Percentiles rank a stretch among this genome's conserved stretches.
Conservation (phyloP, 2,797 vertebrate species). For the Gobionotothen gibberifrons region DNA sequence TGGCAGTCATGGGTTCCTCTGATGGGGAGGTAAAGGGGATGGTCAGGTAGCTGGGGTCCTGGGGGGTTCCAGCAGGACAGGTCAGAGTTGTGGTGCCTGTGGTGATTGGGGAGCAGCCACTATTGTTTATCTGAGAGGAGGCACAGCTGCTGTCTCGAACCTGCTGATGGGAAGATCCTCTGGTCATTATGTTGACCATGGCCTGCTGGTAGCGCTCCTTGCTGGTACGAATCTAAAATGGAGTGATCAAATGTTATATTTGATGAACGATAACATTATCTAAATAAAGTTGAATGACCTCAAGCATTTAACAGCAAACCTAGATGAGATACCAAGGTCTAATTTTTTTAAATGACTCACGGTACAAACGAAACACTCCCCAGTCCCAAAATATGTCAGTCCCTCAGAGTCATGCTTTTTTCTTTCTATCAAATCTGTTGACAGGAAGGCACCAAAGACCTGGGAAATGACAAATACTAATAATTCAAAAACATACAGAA, state of each 20-base stretch:
- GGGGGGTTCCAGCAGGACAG: slow-evolving; percentile 60
- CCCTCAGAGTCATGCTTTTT: slow-evolving; percentile 72
- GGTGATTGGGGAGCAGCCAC: slow-evolving; percentile 23
- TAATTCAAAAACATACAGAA: not conserved
- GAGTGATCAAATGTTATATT: slow-evolving; percentile 11
- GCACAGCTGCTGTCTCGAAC: slow-evolving; percentile 7
- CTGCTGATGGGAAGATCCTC: slow-evolving; percentile 57
- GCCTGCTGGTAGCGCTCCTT: slow-evolving; percentile 88
- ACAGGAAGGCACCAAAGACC: slow-evolving; percentile 90
- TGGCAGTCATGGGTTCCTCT: slow-evolving; percentile 48
- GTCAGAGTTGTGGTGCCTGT: slow-evolving; percentile 23
- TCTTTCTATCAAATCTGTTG: slow-evolving; percentile 86
- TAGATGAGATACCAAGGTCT: not conserved
- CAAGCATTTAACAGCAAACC: not conserved
- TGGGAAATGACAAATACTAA: slow-evolving; percentile 55
- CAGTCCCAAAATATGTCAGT: slow-evolving; percentile 86
- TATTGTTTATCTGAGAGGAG: slow-evolving; percentile 58
- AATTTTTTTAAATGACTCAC: slow-evolving; percentile 70
- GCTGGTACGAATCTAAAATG: slow-evolving; percentile 84
- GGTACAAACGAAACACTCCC: slow-evolving; percentile 91
- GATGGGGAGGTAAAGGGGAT: slow-evolving; percentile 61
- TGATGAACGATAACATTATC: not conserved
- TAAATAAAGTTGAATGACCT: not conserved
- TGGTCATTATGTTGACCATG: slow-evolving; percentile 85
- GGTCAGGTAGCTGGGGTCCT: slow-evolving; percentile 71